These are phyloP conservation scores for Malurus alboscapulatus DNA, from an alignment of 2,113 vertebrate species.

Conservation along the genomic window DNA sequence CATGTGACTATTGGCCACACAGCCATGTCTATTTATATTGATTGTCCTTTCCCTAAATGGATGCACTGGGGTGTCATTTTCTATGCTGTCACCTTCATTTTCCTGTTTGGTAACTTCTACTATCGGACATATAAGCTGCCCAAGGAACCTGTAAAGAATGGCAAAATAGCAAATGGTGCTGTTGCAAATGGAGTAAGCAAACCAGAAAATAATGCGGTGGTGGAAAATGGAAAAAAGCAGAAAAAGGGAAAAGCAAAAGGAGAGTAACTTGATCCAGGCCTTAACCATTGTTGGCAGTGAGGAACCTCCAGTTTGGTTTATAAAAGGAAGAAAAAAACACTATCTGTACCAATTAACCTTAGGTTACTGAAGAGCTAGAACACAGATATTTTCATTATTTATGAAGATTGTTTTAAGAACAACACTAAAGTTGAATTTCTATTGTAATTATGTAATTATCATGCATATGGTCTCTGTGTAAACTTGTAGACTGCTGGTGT, in stretches of 20 bases:
- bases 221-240: constrained; percentile 87
- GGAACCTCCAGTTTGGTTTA: constrained; percentile 66
- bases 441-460: constrained; percentile 75
- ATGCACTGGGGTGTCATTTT: constrained; percentile 98
- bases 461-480: constrained; percentile 71
- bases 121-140: constrained; percentile 94
- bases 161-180: constrained; percentile 85
- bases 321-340: constrained; percentile 64
- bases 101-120: constrained; percentile 97
- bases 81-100: constrained; percentile 95
- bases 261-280: constrained; percentile 83
- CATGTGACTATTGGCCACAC: constrained; percentile 97
- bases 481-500: constrained; percentile 75
- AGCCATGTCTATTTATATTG: constrained; percentile 93
- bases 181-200: constrained; percentile 81
- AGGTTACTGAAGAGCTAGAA: constrained; percentile 72
- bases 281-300: constrained; percentile 72
- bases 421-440: constrained; percentile 70
- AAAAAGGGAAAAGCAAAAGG: constrained; percentile 93
- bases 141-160: constrained; percentile 79
- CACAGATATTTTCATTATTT: constrained; percentile 75
- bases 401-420: constrained; percentile 78
- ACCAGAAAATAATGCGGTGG: constrained; percentile 76
- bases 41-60: constrained; percentile 99
- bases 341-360: constrained; percentile 72